These are phyloP conservation scores for Suncus etruscus DNA, from an alignment of 2,113 vertebrate species.

Conservation along the genomic window DNA sequence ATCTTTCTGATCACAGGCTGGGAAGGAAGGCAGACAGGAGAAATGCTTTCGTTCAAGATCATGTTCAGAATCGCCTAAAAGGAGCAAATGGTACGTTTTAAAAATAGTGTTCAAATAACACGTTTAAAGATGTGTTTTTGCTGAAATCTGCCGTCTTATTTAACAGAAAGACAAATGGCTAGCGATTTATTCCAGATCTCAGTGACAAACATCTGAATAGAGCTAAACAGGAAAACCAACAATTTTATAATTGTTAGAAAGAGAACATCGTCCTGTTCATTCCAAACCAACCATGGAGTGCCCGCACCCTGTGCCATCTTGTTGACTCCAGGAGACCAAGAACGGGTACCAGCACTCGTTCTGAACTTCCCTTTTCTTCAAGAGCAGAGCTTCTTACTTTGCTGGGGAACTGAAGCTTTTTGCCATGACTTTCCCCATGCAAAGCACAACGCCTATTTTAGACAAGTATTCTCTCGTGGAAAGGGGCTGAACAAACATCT, in stretches of 20 bases:
- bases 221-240: constrained; percentile 34
- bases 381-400: constrained; percentile 37
- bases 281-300: background rate
- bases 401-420: background rate
- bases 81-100: background rate
- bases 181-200: constrained; percentile 17
- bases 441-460: constrained; percentile 8
- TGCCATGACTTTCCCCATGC: constrained; percentile 22
- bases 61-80: background rate
- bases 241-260: background rate
- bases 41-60: background rate
- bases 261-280: background rate
- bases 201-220: background rate
- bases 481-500: background rate
- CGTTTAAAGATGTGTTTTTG: background rate
- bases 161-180: background rate
- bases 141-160: constrained; percentile 32
- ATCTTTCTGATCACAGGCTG: background rate
- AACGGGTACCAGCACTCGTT: background rate
- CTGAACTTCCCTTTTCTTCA: constrained; percentile 45
- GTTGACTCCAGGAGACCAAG: background rate
- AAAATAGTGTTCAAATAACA: background rate
- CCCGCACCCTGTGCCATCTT: background rate
- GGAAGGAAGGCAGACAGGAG: background rate
- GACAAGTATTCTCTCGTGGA: background rate